Evolutionary conservation across 2,113 vertebrate species (phyloP).

Genomic region (Otocyon megalotis): DNA sequence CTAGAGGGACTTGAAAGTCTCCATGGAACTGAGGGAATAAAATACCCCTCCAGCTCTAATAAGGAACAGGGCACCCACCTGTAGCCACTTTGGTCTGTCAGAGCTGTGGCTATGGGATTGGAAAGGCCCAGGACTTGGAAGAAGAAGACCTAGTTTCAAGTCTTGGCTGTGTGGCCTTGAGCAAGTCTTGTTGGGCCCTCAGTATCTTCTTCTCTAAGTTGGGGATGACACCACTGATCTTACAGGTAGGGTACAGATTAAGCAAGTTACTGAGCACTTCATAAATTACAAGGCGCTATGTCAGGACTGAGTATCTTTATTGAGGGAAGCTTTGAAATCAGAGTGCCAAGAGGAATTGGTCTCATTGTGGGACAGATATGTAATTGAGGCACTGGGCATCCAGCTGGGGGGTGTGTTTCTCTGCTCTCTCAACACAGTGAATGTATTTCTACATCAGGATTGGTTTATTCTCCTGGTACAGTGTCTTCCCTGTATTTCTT

Average conservation of each 20-base stretch:
- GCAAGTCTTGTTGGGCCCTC: neutral
- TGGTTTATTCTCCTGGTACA: neutral
- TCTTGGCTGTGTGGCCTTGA: neutral
- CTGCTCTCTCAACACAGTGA: no score
- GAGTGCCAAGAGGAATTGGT: neutral
- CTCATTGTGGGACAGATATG: accelerated
- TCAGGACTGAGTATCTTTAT: neutral
- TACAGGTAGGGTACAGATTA: neutral
- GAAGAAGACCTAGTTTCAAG: neutral
- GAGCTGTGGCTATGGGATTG: neutral
- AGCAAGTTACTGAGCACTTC: neutral
- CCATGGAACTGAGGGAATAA: neutral
- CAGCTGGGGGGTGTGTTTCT: neutral
- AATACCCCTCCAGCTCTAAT: neutral
- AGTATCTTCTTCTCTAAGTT: neutral
- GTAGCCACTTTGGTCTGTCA: neutral
- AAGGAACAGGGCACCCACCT: neutral
- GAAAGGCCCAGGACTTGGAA: neutral
- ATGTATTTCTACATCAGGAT: accelerated
- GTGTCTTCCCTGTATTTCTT: neutral
- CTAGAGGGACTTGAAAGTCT: neutral
- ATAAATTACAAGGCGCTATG: accelerated
- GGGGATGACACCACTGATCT: neutral
- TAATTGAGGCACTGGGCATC: neutral
- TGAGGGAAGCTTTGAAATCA: neutral